phyloP scores from a whole-genome alignment of 2,888 invertebrate species.

The Operophtera brumata region DNA sequence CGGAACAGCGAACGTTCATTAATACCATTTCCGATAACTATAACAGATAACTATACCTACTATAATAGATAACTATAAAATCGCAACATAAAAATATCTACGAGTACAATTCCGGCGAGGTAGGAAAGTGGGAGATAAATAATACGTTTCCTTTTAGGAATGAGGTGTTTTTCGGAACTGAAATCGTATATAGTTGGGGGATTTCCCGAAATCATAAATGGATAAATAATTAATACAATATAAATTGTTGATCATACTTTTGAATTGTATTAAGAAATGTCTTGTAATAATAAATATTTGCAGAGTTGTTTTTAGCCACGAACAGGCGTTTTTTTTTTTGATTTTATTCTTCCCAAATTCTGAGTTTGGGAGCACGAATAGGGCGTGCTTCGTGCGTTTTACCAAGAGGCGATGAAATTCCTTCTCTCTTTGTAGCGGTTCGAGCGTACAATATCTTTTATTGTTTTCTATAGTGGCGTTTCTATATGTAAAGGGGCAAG shows the following conservation, averaged over 20 bases:
- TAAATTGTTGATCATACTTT: not conserved
- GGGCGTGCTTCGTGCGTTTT: no score
- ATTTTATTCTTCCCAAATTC: no score
- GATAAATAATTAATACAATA: not conserved
- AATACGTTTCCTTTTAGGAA: slow-evolving; percentile 6
- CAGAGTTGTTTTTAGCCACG: no score
- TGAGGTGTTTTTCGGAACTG: not conserved
- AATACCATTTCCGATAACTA: slow-evolving; percentile 47
- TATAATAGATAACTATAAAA: slow-evolving; percentile 13
- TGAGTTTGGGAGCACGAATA: no score
- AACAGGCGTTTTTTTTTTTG: no score
- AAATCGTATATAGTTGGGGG: not conserved
- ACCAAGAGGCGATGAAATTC: not conserved
- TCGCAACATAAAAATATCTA: slow-evolving; percentile 3
- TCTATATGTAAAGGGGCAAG: no score
- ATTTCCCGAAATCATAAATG: no score
- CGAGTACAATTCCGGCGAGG: slow-evolving; percentile 3
- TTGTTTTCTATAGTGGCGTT: no score
- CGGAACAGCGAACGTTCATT: slow-evolving; percentile 42
- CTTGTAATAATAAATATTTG: no score
- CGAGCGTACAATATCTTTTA: not conserved
- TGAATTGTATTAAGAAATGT: no score
- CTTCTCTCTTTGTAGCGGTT: not conserved
- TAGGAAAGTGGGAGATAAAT: slow-evolving; percentile 16
- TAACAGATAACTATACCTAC: slow-evolving; percentile 15